phyloP scores from a whole-genome alignment of 2,797 vertebrate species.

The Zenarchopterus dispar region DNA sequence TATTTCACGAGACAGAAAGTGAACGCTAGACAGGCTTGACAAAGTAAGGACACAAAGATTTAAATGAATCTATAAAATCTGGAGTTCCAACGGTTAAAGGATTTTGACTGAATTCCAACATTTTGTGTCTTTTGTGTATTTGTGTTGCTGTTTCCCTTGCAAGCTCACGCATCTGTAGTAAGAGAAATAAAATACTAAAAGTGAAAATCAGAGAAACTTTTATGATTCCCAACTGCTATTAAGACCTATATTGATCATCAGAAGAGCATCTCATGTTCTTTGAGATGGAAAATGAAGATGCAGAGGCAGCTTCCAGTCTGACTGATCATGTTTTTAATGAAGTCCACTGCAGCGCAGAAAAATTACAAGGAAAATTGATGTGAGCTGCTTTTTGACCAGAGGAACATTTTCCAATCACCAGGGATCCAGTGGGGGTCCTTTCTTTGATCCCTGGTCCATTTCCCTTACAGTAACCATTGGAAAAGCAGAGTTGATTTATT shows the following conservation, averaged over 20 bases:
- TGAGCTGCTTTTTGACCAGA: neutral
- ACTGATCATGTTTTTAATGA: neutral
- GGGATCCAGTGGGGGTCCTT: too few relatives aligned
- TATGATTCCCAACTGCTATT: constrained; percentile 14
- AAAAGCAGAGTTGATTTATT: too few relatives aligned
- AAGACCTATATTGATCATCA: constrained; percentile 37
- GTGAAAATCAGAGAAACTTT: constrained; percentile 14
- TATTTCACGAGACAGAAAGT: too few relatives aligned
- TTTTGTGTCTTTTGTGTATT: too few relatives aligned
- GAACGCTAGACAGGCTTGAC: too few relatives aligned
- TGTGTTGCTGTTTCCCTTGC: neutral
- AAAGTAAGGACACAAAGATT: too few relatives aligned
- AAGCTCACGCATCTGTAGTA: neutral
- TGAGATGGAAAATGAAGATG: constrained; percentile 22
- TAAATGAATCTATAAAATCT: too few relatives aligned
- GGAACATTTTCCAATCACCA: too few relatives aligned
- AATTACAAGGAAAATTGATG: neutral
- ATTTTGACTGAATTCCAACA: too few relatives aligned
- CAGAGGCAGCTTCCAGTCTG: constrained; percentile 8
- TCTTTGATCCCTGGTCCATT: too few relatives aligned
- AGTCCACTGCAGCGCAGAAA: neutral
- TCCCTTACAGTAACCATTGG: too few relatives aligned
- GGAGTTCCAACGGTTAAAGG: too few relatives aligned
- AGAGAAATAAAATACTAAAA: constrained; percentile 14
- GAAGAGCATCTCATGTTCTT: neutral